phyloP scores from a whole-genome alignment of 2,113 vertebrate species.

The Phainopepla nitens region DNA sequence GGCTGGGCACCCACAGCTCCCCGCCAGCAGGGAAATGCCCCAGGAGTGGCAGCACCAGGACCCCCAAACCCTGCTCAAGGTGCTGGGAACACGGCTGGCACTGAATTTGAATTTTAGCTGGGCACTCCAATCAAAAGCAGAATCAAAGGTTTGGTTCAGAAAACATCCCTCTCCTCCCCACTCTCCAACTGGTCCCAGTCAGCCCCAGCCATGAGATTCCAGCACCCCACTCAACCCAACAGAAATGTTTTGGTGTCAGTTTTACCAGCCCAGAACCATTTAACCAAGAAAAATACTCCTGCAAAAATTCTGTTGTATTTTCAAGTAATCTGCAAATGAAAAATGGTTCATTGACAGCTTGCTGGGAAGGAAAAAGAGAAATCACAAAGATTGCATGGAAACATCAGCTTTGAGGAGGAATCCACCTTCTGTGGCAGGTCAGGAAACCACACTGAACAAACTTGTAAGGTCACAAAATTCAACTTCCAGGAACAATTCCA shows the following conservation, averaged over 20 bases:
- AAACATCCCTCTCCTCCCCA: not conserved
- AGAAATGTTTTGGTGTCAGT: not conserved
- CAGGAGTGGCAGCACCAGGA: not conserved
- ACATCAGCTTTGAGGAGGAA: not conserved
- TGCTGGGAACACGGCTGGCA: rapidly evolving
- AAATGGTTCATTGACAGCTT: not conserved
- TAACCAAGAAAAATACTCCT: not conserved
- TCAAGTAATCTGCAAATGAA: not conserved
- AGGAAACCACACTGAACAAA: not conserved
- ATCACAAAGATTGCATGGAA: not conserved
- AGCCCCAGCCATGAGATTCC: not conserved
- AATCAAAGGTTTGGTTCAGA: not conserved
- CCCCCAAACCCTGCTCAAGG: not conserved
- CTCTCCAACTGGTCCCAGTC: not conserved
- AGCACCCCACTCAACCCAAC: not conserved
- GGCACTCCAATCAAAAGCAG: not conserved
- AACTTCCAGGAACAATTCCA: not conserved
- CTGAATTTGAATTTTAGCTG: too few species aligned
- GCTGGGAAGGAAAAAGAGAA: not conserved
- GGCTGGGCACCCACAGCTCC: not conserved
- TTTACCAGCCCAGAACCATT: not conserved
- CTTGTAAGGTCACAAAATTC: not conserved
- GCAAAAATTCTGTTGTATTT: not conserved
- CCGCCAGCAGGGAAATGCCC: rapidly evolving
- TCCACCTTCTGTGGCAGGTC: not conserved